Evolutionary conservation across 2,113 vertebrate genomes (phyloP).

Genomic region (Anguilla rostrata): DNA sequence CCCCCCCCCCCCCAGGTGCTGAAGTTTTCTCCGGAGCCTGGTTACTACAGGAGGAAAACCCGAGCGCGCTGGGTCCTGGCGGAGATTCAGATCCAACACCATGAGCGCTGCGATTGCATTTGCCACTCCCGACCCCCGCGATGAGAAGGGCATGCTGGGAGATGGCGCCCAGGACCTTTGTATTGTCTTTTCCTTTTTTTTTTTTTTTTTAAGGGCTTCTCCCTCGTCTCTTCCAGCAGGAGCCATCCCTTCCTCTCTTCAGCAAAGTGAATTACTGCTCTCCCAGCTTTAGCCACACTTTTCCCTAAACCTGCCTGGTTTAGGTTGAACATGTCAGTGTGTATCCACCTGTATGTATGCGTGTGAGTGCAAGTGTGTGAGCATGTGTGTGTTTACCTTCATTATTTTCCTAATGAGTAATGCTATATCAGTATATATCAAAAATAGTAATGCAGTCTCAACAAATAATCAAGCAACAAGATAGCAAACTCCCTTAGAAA

Average conservation of each 20-base stretch:
- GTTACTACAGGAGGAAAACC: constrained; percentile 63
- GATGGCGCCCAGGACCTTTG: background rate
- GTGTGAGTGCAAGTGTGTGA: background rate
- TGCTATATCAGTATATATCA: background rate
- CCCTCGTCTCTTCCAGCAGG: background rate
- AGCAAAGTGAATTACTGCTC: background rate
- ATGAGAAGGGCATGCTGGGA: constrained; percentile 60
- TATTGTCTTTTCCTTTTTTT: background rate
- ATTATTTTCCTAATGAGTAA: background rate
- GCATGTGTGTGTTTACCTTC: background rate
- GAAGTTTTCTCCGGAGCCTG: constrained; percentile 81
- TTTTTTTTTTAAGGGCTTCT: background rate
- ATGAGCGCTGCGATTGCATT: constrained; percentile 87
- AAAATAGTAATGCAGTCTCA: background rate
- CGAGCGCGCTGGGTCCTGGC: constrained; percentile 75
- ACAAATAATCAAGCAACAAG: background rate
- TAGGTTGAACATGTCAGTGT: background rate
- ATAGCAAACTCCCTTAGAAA: constrained; percentile 3
- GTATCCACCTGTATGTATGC: background rate
- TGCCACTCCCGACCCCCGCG: constrained; percentile 88
- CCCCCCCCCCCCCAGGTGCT: constrained; percentile 74
- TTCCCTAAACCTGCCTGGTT: background rate
- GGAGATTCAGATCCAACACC: constrained; percentile 90
- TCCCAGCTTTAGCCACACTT: background rate
- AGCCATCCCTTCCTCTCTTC: background rate